These are phyloP conservation scores for Taphrorychus bicolor DNA, from an alignment of 2,888 invertebrate genomes.

Conservation along the genomic window DNA sequence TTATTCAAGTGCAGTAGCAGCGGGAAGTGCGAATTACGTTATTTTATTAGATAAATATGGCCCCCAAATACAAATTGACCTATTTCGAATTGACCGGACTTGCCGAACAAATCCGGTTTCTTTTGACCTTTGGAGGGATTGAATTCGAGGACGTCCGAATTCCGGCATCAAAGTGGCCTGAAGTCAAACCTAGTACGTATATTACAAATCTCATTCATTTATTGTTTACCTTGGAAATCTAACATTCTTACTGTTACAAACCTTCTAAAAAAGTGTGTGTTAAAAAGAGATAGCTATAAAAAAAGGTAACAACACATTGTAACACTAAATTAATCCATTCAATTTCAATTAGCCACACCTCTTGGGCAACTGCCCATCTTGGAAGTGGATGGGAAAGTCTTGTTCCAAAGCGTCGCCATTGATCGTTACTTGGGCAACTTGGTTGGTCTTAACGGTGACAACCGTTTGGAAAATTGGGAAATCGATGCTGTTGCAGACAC, in stretches of 20 bases:
- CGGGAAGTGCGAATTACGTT: too few species aligned
- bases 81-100: conserved; percentile 70
- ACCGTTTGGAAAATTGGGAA: conserved; percentile 60
- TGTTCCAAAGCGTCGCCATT: conserved; percentile 66
- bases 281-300: too few species aligned
- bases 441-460: conserved; percentile 62
- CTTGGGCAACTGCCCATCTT: conserved; percentile 61
- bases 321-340: not conserved
- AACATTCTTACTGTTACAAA: too few species aligned
- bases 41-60: too few species aligned
- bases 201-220: too few species aligned
- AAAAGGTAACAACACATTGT: too few species aligned
- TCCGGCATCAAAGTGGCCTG: not conserved
- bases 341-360: conserved; percentile 3
- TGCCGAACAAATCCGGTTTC: conserved; percentile 67
- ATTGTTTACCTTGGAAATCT: too few species aligned
- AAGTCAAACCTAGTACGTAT: not conserved
- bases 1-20: too few species aligned
- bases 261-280: too few species aligned
- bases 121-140: not conserved
- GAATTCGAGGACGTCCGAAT: not conserved
- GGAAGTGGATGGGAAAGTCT: conserved; percentile 66
- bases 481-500: conserved; percentile 1
- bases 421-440: conserved; percentile 67
- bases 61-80: conserved; percentile 65